phyloP scores from a whole-genome alignment of 2,888 invertebrate species.

The Serrognathus titanus region DNA sequence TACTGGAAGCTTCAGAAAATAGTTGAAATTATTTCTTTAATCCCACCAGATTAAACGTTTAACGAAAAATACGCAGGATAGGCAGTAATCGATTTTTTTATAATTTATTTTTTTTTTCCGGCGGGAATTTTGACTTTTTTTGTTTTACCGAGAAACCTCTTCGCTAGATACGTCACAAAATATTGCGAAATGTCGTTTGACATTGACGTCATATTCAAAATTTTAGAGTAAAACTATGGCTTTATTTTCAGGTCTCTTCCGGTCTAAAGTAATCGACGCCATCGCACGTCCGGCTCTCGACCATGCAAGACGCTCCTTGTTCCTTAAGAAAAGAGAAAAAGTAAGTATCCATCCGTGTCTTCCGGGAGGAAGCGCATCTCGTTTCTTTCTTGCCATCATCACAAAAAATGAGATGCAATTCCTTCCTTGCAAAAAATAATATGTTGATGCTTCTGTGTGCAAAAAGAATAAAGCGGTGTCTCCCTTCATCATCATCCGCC shows the following conservation, averaged over 20 bases:
- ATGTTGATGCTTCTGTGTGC: too few relatives aligned
- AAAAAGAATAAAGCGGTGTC: slow-evolving; percentile 24
- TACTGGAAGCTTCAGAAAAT: too few relatives aligned
- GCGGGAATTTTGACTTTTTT: too few relatives aligned
- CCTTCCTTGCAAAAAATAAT: neutral
- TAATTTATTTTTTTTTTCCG: too few relatives aligned
- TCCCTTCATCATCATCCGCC: slow-evolving; percentile 46
- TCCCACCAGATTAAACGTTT: too few relatives aligned
- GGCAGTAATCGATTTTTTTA: too few relatives aligned
- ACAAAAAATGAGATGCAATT: neutral
- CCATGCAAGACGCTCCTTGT: neutral
- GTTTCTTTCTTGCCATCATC: neutral
- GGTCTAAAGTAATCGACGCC: neutral
- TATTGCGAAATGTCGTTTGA: neutral
- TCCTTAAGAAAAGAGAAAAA: neutral
- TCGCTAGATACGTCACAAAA: too few relatives aligned
- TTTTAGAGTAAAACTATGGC: slow-evolving; percentile 10
- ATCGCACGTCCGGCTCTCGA: neutral
- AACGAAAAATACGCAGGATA: too few relatives aligned
- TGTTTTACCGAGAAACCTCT: too few relatives aligned
- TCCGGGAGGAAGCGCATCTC: neutral
- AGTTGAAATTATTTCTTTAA: too few relatives aligned
- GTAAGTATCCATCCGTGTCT: neutral
- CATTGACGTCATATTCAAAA: neutral
- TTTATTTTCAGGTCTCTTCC: neutral